Evolutionary conservation across 92 coral and sea anemone species (phyloP).

Genomic region (Epizoanthus fatuus): DNA sequence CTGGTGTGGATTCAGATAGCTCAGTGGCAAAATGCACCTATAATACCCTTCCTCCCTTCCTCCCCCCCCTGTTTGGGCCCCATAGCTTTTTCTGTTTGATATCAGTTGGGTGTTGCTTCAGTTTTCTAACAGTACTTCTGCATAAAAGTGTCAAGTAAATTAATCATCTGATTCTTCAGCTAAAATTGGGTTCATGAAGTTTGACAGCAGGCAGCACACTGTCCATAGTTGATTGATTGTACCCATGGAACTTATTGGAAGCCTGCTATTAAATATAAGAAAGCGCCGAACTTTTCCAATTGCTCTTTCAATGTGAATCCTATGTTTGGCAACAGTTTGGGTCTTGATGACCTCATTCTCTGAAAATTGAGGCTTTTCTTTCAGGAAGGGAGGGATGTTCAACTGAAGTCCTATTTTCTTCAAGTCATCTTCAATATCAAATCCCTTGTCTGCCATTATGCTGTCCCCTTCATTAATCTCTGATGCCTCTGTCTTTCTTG

Average conservation of each 20-base stretch:
- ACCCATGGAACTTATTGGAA: constrained; percentile 61
- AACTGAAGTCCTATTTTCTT: constrained; percentile 46
- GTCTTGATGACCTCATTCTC: constrained; percentile 63
- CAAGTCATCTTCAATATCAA: constrained; percentile 51
- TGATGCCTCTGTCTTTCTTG: constrained; percentile 48
- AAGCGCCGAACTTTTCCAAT: constrained; percentile 55
- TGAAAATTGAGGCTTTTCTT: constrained; percentile 42
- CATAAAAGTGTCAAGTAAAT: neutral
- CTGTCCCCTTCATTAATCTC: constrained; percentile 52
- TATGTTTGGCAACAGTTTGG: constrained; percentile 55
- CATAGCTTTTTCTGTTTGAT: too few species aligned
- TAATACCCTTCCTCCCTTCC: too few species aligned
- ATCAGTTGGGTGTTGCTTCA: too few species aligned
- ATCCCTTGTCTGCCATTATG: constrained; percentile 68
- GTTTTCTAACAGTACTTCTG: too few species aligned
- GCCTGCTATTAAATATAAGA: constrained; percentile 51
- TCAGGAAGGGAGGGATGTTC: constrained; percentile 59
- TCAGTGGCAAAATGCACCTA: too few species aligned
- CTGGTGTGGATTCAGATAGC: too few species aligned
- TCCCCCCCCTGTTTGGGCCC: too few species aligned
- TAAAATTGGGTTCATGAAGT: constrained; percentile 60
- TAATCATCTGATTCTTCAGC: constrained; percentile 23
- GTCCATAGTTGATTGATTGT: constrained; percentile 54
- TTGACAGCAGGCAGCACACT: constrained; percentile 42
- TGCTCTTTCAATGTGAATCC: constrained; percentile 65